These are phyloP conservation scores for Aphaenogaster ashmeadi DNA, from an alignment of 1,140 invertebrate species.

Conservation along the genomic window DNA sequence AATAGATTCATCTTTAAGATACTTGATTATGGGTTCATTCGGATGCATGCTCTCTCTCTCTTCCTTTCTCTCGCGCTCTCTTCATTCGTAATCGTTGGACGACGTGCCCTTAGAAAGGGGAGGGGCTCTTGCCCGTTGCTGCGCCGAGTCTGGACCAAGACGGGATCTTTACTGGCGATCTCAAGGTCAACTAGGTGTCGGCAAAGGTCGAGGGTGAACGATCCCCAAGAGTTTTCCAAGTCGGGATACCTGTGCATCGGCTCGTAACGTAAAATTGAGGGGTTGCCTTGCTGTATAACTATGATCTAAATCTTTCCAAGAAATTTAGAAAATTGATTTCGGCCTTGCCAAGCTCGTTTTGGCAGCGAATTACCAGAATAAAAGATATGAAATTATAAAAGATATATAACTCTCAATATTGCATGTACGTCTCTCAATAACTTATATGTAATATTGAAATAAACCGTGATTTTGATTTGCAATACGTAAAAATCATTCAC, in stretches of 20 bases:
- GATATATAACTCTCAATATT: neutral
- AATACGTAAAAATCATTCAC: neutral
- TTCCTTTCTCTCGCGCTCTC: neutral
- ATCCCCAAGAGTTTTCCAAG: conserved; percentile 49
- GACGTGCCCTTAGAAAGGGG: conserved; percentile 22
- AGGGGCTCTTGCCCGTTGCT: neutral
- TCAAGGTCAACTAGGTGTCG: conserved; percentile 63
- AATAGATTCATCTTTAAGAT: neutral
- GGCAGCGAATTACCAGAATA: neutral
- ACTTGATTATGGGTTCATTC: neutral
- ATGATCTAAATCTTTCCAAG: neutral
- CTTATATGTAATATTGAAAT: neutral
- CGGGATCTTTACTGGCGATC: conserved; percentile 65
- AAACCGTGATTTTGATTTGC: neutral
- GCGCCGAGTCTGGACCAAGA: conserved; percentile 35
- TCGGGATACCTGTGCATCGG: neutral
- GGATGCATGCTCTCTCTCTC: neutral
- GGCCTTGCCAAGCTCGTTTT: neutral
- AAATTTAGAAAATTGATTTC: conserved; percentile 24
- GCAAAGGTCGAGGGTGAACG: conserved; percentile 63
- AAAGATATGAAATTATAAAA: neutral
- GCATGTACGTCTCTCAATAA: neutral
- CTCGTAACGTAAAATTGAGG: conserved; percentile 30
- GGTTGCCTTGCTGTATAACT: neutral
- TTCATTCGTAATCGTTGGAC: conserved; percentile 54